Evolutionary conservation across 2,797 vertebrate genomes (phyloP).

Genomic region (Ptychobarbus kaznakovi): DNA sequence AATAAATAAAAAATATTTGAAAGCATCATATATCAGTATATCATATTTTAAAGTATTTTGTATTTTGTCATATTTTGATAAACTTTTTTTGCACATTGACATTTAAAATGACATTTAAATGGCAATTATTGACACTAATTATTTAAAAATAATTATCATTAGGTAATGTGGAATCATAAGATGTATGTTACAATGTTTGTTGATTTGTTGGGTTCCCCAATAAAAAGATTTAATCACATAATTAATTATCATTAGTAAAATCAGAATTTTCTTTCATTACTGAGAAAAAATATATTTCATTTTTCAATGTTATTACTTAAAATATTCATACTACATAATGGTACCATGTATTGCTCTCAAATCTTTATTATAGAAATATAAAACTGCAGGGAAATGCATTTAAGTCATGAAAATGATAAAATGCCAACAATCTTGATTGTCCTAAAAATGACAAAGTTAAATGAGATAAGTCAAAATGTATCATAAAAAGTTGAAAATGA

Average conservation of each 20-base stretch:
- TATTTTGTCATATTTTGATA: neutral
- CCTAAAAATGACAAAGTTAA: neutral
- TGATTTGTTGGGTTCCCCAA: neutral
- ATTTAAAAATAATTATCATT: neutral
- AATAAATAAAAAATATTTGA: neutral
- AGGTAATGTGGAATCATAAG: neutral
- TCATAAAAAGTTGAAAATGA: neutral
- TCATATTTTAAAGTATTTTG: neutral
- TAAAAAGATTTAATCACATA: neutral
- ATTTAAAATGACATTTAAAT: slow-evolving; percentile 1
- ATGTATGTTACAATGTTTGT: neutral
- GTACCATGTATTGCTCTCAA: neutral
- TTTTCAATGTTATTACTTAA: too few relatives aligned
- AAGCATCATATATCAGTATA: too few relatives aligned
- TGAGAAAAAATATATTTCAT: neutral
- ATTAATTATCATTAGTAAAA: neutral
- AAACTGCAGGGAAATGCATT: neutral
- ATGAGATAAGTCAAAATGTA: neutral
- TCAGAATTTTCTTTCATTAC: neutral
- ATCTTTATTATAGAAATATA: neutral
- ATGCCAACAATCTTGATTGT: neutral
- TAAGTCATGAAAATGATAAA: neutral
- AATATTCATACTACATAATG: neutral
- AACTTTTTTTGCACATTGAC: neutral
- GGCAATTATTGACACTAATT: neutral